A percentile compares a stretch with the other conserved stretches of the same genome.
Conservation (phyloP, 2,888 invertebrate genomes). For the Strigamia transsilvanica region DNA sequence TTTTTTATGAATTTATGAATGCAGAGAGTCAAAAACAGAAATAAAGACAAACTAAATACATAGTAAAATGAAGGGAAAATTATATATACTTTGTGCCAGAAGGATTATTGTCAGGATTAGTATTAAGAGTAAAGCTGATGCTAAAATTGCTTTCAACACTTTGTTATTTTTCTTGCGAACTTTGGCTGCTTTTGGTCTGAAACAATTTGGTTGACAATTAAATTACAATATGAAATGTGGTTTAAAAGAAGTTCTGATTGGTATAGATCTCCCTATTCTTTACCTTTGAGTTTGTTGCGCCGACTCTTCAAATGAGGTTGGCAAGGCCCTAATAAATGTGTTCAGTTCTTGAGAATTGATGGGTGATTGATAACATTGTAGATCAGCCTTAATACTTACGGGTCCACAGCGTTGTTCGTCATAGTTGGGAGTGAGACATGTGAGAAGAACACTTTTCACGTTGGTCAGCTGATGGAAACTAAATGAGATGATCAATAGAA, state of each 20-base stretch:
- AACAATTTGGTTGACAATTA: neutral
- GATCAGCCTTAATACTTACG: neutral
- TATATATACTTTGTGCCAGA: neutral
- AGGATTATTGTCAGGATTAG: neutral
- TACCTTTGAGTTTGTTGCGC: neutral
- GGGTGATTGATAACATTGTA: too few species aligned
- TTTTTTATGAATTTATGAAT: neutral
- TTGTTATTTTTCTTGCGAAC: neutral
- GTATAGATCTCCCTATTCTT: neutral
- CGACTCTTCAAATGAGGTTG: neutral
- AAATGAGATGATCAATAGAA: conserved; percentile 8
- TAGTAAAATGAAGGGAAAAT: neutral
- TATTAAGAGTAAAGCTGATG: neutral
- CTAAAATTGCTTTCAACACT: neutral
- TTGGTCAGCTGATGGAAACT: conserved; percentile 2
- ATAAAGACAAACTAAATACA: neutral
- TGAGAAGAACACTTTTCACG: neutral
- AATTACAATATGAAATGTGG: neutral
- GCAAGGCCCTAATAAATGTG: neutral
- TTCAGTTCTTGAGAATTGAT: neutral
- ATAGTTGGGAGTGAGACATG: conserved; percentile 1
- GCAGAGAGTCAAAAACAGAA: neutral
- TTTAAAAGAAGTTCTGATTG: neutral
- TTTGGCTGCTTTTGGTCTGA: neutral
- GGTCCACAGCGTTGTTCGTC: neutral